Evolutionary conservation across 2,888 invertebrate species (phyloP).

Genomic region (Pemphredon lugubris): DNA sequence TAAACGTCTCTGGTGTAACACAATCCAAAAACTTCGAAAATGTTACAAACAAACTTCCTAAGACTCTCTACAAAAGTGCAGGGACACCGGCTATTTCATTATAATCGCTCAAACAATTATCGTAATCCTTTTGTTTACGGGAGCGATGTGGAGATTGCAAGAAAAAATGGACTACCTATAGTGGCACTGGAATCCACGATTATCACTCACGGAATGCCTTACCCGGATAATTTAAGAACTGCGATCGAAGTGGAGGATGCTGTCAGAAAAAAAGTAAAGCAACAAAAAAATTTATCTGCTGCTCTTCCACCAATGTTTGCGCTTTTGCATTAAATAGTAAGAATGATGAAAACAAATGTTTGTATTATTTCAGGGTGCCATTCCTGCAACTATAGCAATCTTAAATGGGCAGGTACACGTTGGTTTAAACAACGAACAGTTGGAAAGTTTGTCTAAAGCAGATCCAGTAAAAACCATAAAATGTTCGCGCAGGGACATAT

Average conservation of each 20-base stretch:
- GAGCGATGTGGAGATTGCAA: slow-evolving; percentile 86
- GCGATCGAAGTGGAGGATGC: slow-evolving; percentile 91
- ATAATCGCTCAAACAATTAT: no score
- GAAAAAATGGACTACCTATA: slow-evolving; percentile 86
- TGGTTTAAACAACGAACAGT: slow-evolving; percentile 86
- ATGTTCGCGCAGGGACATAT: slow-evolving; percentile 93
- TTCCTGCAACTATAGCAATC: slow-evolving; percentile 96
- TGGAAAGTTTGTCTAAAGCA: slow-evolving; percentile 85
- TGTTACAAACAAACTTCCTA: slow-evolving; percentile 25
- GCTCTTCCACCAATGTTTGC: no score
- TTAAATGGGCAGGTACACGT: slow-evolving; percentile 91
- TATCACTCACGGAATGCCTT: slow-evolving; percentile 99
- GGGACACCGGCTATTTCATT: no score
- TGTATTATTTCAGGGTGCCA: slow-evolving; percentile 85
- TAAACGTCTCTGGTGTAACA: slow-evolving; percentile 1
- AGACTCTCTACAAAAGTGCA: slow-evolving; percentile 5
- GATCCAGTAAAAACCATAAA: slow-evolving; percentile 85
- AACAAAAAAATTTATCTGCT: background rate
- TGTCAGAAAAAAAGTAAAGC: slow-evolving; percentile 84
- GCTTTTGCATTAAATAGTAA: no score
- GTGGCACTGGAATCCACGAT: slow-evolving; percentile 99
- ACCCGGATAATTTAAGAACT: slow-evolving; percentile 93
- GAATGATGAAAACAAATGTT: background rate
- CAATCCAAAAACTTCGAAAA: slow-evolving; percentile 7
- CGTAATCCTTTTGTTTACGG: slow-evolving; percentile 61